Base-by-base conservation (phyloP, 2,888 invertebrate species). In the Bombylius major region DNA sequence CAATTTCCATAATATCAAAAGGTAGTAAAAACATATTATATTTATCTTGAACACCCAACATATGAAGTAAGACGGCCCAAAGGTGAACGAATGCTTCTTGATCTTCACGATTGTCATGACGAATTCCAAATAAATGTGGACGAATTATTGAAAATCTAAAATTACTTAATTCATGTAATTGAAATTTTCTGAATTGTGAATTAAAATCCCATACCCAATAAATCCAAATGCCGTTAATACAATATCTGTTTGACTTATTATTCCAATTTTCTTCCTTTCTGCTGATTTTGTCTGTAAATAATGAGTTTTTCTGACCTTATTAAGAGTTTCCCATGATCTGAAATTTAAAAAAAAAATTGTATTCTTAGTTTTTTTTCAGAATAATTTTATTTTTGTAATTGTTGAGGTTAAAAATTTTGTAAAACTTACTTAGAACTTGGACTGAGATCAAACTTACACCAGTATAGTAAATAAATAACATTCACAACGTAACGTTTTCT, bases 161-260 rank as follows among this genome's bases (percentile, higher is more conserved):
- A 36, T 36, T 36, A 36, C 1, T 36, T 8, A 36, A 8, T 6
- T 36, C 36, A 36, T 8, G 1, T 8, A 6, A 36, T 8, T 36
- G 4, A 8, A 36, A 6, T 36, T 36, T 23, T 3, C 3, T 23
- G 23, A n/a, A 23, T 23, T 23, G 23, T 23, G 3, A 23, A 23
- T 23, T 23, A 23, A 23, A 23, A 23, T 23, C 23, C 23, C 47
- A 8, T 54, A 61, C 4, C 89, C 90, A 65, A 89, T 78, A 69
- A 91, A 91, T 6, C 88, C 90, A 67, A 87, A 87, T 69, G 86
- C 86, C 0, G 90, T 89, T 8, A 89, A 69, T 0, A 83, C 83
- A 78, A 92, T 79, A 66, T 89, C 89, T 58, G 82, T 77, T 68
- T 91, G 90, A 0, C 83, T 81, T 36, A 89, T 81, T 13, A 75